Evolutionary conservation across 2,888 invertebrate genomes (phyloP).

Genomic region (Drosophila rubida): DNA sequence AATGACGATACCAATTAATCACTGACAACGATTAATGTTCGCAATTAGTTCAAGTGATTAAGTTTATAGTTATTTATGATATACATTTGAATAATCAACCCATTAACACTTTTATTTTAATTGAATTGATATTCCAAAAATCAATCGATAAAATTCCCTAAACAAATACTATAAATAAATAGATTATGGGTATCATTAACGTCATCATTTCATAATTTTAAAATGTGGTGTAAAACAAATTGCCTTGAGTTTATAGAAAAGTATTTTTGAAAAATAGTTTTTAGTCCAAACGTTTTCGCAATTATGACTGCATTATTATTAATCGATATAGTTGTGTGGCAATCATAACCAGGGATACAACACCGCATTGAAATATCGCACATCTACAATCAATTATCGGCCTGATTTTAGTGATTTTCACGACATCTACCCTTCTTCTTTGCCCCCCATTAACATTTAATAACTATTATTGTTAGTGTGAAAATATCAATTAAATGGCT

Average conservation of each 20-base stretch:
- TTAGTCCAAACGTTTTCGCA: neutral
- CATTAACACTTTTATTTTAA: neutral
- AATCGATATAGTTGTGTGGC: neutral
- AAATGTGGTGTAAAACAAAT: no score
- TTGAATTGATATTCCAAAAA: neutral
- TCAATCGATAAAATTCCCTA: no score
- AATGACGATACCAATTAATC: neutral
- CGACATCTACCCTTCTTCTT: neutral
- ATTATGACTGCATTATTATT: neutral
- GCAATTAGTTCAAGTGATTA: no score
- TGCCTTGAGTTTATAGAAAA: neutral
- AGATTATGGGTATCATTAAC: no score
- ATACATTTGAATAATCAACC: neutral
- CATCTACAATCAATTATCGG: constrained; percentile 28
- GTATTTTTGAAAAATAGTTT: neutral
- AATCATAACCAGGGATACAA: constrained; percentile 11
- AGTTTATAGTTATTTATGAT: neutral
- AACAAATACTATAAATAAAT: no score
- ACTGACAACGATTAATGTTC: neutral
- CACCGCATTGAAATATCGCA: constrained; percentile 33
- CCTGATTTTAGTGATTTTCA: constrained; percentile 34
- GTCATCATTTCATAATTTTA: no score
- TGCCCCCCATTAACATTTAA: constrained; percentile 4
- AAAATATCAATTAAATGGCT: constrained; percentile 49
- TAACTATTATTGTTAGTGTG: constrained; percentile 17